Evolutionary conservation across 2,888 invertebrate genomes (phyloP).

Genomic region (Myopa tessellatipennis): DNA sequence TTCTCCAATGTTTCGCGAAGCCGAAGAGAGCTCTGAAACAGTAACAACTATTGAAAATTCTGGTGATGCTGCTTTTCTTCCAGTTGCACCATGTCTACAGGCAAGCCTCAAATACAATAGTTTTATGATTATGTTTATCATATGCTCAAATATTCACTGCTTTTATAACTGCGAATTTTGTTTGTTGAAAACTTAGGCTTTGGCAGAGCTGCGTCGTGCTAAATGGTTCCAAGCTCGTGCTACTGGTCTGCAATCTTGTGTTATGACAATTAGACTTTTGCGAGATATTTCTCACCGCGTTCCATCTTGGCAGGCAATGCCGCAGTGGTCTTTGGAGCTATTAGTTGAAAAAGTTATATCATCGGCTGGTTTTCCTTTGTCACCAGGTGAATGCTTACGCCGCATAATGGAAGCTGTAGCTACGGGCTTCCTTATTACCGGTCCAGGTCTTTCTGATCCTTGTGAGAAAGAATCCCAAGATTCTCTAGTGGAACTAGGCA

Average conservation of each 20-base stretch:
- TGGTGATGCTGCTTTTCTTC: slow-evolving; percentile 85
- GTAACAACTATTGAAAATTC: slow-evolving; percentile 69
- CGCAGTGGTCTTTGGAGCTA: slow-evolving; percentile 96
- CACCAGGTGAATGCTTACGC: slow-evolving; percentile 94
- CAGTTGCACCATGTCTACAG: slow-evolving; percentile 96
- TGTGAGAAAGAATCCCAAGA: slow-evolving; percentile 96
- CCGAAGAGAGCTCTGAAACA: slow-evolving; percentile 65
- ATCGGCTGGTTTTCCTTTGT: slow-evolving; percentile 84
- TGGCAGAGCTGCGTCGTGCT: slow-evolving; percentile 99
- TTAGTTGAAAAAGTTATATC: slow-evolving; percentile 94
- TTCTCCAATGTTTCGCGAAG: slow-evolving; percentile 92
- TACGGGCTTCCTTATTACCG: slow-evolving; percentile 89
- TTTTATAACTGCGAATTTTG: neutral
- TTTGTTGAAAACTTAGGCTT: slow-evolving; percentile 76
- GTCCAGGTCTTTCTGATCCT: slow-evolving; percentile 94
- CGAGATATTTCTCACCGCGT: slow-evolving; percentile 95
- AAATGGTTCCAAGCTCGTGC: slow-evolving; percentile 99
- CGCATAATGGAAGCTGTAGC: slow-evolving; percentile 96
- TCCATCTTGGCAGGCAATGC: slow-evolving; percentile 93
- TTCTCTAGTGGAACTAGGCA: slow-evolving; percentile 85
- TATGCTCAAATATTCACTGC: neutral
- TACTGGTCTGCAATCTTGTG: slow-evolving; percentile 93
- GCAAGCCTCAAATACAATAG: slow-evolving; percentile 45
- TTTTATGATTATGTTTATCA: too few species aligned
- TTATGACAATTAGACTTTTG: slow-evolving; percentile 94